Evolutionary conservation across 2,888 invertebrate genomes (phyloP).

Genomic region (Agriopis leucophaearia): DNA sequence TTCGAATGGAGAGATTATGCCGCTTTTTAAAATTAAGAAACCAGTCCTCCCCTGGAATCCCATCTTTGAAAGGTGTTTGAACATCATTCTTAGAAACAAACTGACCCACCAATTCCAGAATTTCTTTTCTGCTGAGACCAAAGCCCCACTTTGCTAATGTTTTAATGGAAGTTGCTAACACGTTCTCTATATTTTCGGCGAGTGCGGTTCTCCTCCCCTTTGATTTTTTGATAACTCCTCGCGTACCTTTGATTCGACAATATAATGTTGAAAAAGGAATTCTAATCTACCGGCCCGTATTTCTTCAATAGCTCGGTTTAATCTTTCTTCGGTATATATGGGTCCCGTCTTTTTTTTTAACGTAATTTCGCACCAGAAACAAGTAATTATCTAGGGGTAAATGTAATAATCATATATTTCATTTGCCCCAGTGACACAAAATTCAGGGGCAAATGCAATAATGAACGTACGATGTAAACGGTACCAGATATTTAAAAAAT

Average conservation of each 20-base stretch:
- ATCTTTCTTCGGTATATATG: slow-evolving; percentile 26
- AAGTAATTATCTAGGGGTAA: not conserved
- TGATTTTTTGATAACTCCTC: slow-evolving; percentile 24
- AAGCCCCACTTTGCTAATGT: slow-evolving; percentile 25
- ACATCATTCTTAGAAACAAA: slow-evolving; percentile 5
- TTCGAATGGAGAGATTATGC: slow-evolving; percentile 19
- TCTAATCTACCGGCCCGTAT: slow-evolving; percentile 20
- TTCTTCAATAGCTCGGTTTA: slow-evolving; percentile 26
- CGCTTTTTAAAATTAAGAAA: slow-evolving; percentile 23
- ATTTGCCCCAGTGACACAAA: not conserved
- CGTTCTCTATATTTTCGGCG: slow-evolving; percentile 10
- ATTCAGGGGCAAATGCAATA: not conserved
- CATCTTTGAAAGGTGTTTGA: slow-evolving; percentile 9
- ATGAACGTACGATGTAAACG: no score
- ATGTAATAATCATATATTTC: slow-evolving; percentile 5
- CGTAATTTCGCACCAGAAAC: slow-evolving; percentile 7
- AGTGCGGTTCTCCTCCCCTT: slow-evolving; percentile 10
- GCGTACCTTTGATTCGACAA: slow-evolving; percentile 26
- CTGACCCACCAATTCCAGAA: slow-evolving; percentile 19
- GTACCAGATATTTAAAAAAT: no score
- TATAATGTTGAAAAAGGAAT: slow-evolving; percentile 25
- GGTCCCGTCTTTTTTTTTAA: slow-evolving; percentile 13
- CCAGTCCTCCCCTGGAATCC: slow-evolving; percentile 15
- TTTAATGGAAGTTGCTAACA: slow-evolving; percentile 12
- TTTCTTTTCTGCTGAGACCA: slow-evolving; percentile 25